phyloP scores from a whole-genome alignment of 2,113 vertebrate species.

The Rousettus leschenaultii region DNA sequence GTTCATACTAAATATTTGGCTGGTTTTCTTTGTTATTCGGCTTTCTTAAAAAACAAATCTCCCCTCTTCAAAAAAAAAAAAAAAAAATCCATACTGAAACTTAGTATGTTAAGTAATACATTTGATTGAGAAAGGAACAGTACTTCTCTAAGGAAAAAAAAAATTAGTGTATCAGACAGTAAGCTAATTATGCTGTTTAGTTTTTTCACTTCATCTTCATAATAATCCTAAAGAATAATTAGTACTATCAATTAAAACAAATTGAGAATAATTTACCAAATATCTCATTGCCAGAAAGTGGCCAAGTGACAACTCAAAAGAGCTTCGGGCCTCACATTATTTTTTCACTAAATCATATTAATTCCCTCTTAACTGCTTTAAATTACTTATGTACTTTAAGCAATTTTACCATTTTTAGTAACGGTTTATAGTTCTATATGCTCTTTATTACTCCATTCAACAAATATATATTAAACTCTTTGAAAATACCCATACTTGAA shows the following conservation, averaged over 20 bases:
- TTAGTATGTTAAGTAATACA: background rate
- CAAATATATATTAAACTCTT: background rate
- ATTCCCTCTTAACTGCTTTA: background rate
- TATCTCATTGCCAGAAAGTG: background rate
- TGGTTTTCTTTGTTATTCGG: background rate
- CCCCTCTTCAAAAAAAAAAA: fast-evolving
- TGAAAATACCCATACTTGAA: background rate
- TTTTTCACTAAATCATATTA: background rate
- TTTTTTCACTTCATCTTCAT: background rate
- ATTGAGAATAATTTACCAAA: background rate
- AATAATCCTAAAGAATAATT: background rate
- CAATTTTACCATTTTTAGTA: background rate
- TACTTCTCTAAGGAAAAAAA: background rate
- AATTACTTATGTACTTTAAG: background rate
- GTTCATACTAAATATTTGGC: background rate
- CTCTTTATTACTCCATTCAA: background rate
- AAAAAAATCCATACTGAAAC: background rate
- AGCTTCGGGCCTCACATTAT: background rate
- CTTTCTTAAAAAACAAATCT: background rate
- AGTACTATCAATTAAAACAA: background rate
- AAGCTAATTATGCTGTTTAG: background rate
- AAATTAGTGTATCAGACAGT: background rate
- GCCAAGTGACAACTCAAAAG: background rate
- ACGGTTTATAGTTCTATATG: background rate
- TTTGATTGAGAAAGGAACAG: background rate